Evolutionary conservation across 1,140 invertebrate genomes (phyloP), one percentile per base, ranked within the genome.

Genomic region (Homalodisca vitripennis): DNA sequence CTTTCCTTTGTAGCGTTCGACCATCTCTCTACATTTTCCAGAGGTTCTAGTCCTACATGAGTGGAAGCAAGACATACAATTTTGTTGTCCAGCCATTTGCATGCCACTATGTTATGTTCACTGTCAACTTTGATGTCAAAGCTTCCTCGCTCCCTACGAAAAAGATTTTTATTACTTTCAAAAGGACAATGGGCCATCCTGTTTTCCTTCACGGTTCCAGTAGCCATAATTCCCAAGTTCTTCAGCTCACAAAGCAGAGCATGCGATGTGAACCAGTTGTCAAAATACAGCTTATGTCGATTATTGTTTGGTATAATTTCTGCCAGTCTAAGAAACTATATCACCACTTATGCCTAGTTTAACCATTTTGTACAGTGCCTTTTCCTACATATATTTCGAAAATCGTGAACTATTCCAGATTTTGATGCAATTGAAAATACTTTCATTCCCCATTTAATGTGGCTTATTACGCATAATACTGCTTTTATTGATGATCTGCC

Each of bases 391-490:
- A 72, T 1, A 73, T 30, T 32, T 70, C 70, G n/a, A 69, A 73
- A 73, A 32, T 71, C 48, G 46, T 71, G 70, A 22, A 70, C 70
- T 20, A 71, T 63, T 17, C 70, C 72, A 65, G 27, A 26, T 46
- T 30, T 20, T 6, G 51, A 48, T 27, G 64, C 68, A 1, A 53
- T 3, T 2, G 57, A 48, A 55, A 71, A 75, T 68, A 74, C 65
- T 69, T 74, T 74, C 29, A 74, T 66, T 24, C 73, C 70, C 71
- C 73, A 74, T 62, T 79, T 79, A 65, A n/a, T 76, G 74, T n/a
- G 79, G 79, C 63, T 80, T 78, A 41, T 70, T 70, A n/a, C 71
- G n/a, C 72, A 29, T 78, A 72, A 68, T 80, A 75, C 60, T 75
- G 73, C 67, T 75, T 75, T 26, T 69, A 57, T 14, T 10, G n/a